Evolutionary conservation across 2,797 vertebrate species (phyloP).

Genomic region (Amblyraja radiata): DNA sequence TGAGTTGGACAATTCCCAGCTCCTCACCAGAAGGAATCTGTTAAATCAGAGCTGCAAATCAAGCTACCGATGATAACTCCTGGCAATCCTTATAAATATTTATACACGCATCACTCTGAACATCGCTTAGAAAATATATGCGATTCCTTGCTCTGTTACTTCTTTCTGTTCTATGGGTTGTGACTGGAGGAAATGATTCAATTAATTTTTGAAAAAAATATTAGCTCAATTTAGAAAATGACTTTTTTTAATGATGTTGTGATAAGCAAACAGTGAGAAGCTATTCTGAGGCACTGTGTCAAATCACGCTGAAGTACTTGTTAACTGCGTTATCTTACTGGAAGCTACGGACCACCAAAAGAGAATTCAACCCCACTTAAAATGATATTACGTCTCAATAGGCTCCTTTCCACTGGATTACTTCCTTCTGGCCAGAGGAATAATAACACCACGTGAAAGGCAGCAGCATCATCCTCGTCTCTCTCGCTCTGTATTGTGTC

Average conservation of each 20-base stretch:
- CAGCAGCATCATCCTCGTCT: background rate
- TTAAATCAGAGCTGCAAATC: background rate
- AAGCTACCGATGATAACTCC: background rate
- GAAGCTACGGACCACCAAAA: background rate
- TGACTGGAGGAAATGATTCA: background rate
- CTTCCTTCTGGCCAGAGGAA: background rate
- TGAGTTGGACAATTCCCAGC: background rate
- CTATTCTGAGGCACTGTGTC: background rate
- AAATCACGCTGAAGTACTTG: background rate
- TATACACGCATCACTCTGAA: background rate
- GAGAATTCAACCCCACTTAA: background rate
- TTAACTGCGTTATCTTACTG: background rate
- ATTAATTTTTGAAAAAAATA: background rate
- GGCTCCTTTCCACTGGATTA: background rate
- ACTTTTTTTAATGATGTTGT: background rate
- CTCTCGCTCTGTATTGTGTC: background rate
- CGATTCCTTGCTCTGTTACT: background rate
- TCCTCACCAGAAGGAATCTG: background rate
- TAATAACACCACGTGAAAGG: background rate
- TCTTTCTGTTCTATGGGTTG: background rate
- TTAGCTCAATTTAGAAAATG: background rate
- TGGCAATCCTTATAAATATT: background rate
- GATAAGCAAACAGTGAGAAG: background rate
- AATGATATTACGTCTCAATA: background rate
- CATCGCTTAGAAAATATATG: background rate